These are phyloP conservation scores for Chrysina gloriosa DNA, from an alignment of 2,888 invertebrate genomes.

Conservation along the genomic window DNA sequence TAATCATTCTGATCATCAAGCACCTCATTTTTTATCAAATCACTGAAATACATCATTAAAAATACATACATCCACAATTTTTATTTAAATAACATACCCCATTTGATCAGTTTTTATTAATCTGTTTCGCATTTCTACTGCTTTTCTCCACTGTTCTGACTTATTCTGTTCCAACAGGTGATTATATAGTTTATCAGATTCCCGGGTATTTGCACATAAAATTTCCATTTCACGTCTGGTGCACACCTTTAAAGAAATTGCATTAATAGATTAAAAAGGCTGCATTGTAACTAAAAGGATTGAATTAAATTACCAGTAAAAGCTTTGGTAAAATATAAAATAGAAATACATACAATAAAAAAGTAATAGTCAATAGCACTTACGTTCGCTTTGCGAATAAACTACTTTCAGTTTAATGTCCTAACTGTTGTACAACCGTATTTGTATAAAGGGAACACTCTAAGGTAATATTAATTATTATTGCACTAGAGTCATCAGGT, in stretches of 20 bases:
- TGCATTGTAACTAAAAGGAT: background rate
- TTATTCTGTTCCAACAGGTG: slow-evolving; percentile 72
- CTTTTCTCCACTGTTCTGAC: slow-evolving; percentile 74
- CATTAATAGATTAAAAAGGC: slow-evolving; percentile 3
- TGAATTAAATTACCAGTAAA: too few species aligned
- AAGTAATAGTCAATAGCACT: too few species aligned
- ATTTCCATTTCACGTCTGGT: slow-evolving; percentile 78
- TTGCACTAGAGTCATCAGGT: too few species aligned
- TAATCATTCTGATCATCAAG: slow-evolving; percentile 97
- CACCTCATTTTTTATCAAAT: slow-evolving; percentile 76
- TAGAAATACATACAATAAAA: too few species aligned
- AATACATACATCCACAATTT: background rate
- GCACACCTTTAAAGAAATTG: slow-evolving; percentile 69
- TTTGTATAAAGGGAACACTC: too few species aligned
- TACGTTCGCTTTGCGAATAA: too few species aligned
- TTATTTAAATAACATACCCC: slow-evolving; percentile 67
- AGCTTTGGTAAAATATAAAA: too few species aligned
- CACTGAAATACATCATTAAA: slow-evolving; percentile 64
- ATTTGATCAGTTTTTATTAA: slow-evolving; percentile 87
- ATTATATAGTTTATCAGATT: slow-evolving; percentile 75
- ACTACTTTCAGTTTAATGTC: too few species aligned
- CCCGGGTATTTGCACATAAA: slow-evolving; percentile 74
- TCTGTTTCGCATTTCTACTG: slow-evolving; percentile 81
- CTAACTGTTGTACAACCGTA: too few species aligned
- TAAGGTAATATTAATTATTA: too few species aligned